Conservation (phyloP, 1,140 invertebrate genomes). For the Drosophila aff. region DNA sequence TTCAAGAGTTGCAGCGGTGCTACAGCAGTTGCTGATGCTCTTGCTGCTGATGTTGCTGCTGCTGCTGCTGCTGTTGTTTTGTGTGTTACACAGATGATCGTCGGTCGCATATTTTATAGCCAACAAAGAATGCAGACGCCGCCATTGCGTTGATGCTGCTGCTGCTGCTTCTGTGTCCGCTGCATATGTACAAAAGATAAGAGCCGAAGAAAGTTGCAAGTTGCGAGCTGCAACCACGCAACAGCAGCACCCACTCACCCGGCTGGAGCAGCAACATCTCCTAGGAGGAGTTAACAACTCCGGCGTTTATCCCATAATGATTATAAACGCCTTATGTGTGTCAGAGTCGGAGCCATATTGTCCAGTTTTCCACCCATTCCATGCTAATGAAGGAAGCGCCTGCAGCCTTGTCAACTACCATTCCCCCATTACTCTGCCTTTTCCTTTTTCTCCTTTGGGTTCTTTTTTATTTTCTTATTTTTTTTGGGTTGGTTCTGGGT, state of each 20-base stretch:
- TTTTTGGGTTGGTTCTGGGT: conserved; percentile 9
- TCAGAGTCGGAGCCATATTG: conserved; percentile 45
- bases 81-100: conserved; percentile 59
- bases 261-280: conserved; percentile 46
- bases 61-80: conserved; percentile 22
- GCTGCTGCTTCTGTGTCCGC: conserved; percentile 62
- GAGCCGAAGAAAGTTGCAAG: conserved; percentile 78
- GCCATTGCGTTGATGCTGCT: conserved; percentile 57
- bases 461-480: background rate
- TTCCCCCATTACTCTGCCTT: conserved; percentile 22
- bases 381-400: conserved; percentile 78
- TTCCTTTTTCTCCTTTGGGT: conserved; percentile 1
- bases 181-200: conserved; percentile 78
- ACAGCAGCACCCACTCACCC: conserved; percentile 66
- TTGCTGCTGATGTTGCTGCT: conserved; percentile 36
- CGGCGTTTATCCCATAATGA: conserved; percentile 49
- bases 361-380: conserved; percentile 37
- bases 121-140: conserved; percentile 75
- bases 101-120: conserved; percentile 78
- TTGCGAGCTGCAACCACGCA: conserved; percentile 55
- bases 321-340: conserved; percentile 63
- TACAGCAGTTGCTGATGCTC: conserved; percentile 37
- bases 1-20: conserved; percentile 69
- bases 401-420: conserved; percentile 64
- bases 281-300: conserved; percentile 28